Conservation (phyloP, 2,888 invertebrate species). For the Liopterus haemorrhoidalis region DNA sequence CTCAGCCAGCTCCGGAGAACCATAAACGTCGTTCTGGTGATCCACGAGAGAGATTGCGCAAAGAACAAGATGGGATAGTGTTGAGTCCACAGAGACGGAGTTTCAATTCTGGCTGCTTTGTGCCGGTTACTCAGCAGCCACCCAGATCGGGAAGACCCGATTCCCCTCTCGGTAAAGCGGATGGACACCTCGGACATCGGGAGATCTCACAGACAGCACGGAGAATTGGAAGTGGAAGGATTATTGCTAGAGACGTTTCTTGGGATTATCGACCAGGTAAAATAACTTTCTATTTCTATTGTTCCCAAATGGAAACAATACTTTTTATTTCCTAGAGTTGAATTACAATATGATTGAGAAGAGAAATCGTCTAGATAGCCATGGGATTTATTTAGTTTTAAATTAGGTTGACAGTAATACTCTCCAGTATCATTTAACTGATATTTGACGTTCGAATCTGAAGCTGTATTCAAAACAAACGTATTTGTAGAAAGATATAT, state of each 20-base stretch:
- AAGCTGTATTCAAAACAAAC: too few relatives aligned
- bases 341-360: slow-evolving; percentile 39
- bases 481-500: too few relatives aligned
- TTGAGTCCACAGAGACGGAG: slow-evolving; percentile 80
- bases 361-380: too few relatives aligned
- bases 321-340: slow-evolving; percentile 29
- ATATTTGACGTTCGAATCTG: too few relatives aligned
- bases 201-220: slow-evolving; percentile 44
- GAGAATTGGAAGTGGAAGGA: slow-evolving; percentile 81
- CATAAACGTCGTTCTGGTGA: slow-evolving; percentile 58
- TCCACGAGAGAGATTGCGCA: slow-evolving; percentile 70
- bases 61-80: slow-evolving; percentile 78
- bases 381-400: slow-evolving; percentile 41
- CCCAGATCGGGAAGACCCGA: slow-evolving; percentile 39
- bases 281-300: too few relatives aligned
- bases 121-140: slow-evolving; percentile 50
- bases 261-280: slow-evolving; percentile 49
- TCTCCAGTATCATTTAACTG: too few relatives aligned
- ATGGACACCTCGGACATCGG: slow-evolving; percentile 39
- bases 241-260: slow-evolving; percentile 56
- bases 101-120: slow-evolving; percentile 82
- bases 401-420: slow-evolving; percentile 34
- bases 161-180: slow-evolving; percentile 36
- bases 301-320: neutral
- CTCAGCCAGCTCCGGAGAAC: slow-evolving; percentile 51